phyloP scores from a whole-genome alignment of 2,113 vertebrate genomes.

The Crotalus viridis region DNA sequence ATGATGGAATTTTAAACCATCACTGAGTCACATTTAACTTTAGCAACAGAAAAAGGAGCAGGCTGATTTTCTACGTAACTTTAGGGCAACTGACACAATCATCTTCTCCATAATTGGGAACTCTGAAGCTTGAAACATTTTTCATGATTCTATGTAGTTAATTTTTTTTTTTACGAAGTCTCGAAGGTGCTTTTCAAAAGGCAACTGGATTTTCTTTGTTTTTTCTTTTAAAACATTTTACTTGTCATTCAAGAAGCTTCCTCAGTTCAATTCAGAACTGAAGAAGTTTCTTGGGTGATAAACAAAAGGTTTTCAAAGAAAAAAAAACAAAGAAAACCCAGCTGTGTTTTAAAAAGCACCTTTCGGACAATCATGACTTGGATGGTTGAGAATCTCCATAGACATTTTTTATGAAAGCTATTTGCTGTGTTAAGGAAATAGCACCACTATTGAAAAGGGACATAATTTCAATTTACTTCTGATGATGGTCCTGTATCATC shows the following conservation, averaged over 20 bases:
- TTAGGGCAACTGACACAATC: background rate
- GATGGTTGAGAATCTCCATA: background rate
- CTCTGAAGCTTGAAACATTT: background rate
- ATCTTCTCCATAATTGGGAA: background rate
- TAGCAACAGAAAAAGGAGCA: background rate
- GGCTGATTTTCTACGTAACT: background rate
- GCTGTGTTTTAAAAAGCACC: background rate
- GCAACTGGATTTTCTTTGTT: too few species aligned
- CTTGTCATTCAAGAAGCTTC: too few species aligned
- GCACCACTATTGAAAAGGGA: background rate
- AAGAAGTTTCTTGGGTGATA: background rate
- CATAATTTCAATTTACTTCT: background rate
- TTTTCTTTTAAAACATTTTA: too few species aligned
- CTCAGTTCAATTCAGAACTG: background rate
- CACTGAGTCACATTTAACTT: background rate
- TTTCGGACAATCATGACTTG: background rate
- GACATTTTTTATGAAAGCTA: background rate
- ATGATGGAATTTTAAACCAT: background rate
- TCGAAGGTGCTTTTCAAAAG: background rate
- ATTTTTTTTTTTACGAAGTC: background rate
- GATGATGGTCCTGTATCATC: background rate
- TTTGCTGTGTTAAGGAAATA: background rate
- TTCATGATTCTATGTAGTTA: background rate
- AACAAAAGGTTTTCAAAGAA: background rate
- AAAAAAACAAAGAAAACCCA: background rate